Conservation (phyloP, 2,113 vertebrate genomes). For the Trematocara macrostoma region DNA sequence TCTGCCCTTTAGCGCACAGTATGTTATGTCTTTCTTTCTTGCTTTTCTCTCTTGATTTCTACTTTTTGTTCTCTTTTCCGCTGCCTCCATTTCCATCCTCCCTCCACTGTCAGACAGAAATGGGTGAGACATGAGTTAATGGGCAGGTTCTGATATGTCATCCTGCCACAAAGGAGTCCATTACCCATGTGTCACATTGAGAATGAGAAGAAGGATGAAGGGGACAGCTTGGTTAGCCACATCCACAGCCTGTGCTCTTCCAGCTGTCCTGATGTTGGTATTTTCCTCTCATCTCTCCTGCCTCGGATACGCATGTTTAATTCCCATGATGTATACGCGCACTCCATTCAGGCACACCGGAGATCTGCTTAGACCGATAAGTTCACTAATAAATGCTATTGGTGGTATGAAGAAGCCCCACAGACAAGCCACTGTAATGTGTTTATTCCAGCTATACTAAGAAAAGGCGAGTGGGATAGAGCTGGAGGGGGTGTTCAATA, state of each 20-base stretch:
- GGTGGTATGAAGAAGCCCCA: constrained; percentile 16
- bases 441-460: constrained; percentile 18
- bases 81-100: background rate
- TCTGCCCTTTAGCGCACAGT: background rate
- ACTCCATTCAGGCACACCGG: constrained; percentile 15
- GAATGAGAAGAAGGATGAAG: constrained; percentile 43
- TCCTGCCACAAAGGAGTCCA: constrained; percentile 57
- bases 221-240: constrained; percentile 31
- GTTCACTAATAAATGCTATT: constrained; percentile 60
- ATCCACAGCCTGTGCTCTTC: background rate
- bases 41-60: background rate
- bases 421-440: constrained; percentile 18
- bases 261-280: constrained; percentile 14
- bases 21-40: background rate
- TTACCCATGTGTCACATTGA: constrained; percentile 54
- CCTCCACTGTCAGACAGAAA: constrained; percentile 17
- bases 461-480: background rate
- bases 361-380: constrained; percentile 38
- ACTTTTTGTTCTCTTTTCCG: background rate
- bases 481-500: constrained; percentile 10
- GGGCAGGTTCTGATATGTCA: constrained; percentile 61
- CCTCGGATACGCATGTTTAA: constrained; percentile 3
- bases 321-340: constrained; percentile 67
- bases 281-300: constrained; percentile 23
- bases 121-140: constrained; percentile 51